These are phyloP conservation scores for Capitella teleta DNA, from an alignment of 1,140 invertebrate genomes.

Conservation along the genomic window DNA sequence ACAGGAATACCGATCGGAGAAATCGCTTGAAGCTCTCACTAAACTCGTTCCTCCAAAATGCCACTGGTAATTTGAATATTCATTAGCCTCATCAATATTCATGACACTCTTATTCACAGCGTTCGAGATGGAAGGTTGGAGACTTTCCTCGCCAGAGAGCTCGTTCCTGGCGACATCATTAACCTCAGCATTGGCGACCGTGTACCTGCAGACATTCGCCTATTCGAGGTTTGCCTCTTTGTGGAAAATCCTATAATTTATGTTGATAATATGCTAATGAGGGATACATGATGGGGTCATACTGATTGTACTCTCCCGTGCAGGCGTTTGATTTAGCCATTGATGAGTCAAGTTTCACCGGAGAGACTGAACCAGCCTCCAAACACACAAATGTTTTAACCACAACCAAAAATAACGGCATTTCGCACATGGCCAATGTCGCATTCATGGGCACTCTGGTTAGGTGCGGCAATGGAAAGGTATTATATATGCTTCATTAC, in stretches of 20 bases:
- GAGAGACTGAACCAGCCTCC: constrained; percentile 57
- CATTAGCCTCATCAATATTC: neutral
- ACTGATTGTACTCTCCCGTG: constrained; percentile 4
- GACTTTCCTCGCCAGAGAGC: constrained; percentile 80
- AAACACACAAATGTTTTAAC: constrained; percentile 36
- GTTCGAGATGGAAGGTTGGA: constrained; percentile 77
- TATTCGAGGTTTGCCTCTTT: constrained; percentile 61
- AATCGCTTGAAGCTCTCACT: constrained; percentile 95
- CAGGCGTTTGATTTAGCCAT: constrained; percentile 68
- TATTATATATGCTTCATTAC: constrained; percentile 26
- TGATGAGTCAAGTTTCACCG: constrained; percentile 98
- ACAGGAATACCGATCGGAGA: constrained; percentile 95
- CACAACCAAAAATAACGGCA: constrained; percentile 1
- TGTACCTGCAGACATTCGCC: constrained; percentile 87
- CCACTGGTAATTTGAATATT: constrained; percentile 40
- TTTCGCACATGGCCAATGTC: constrained; percentile 54
- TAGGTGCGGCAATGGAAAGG: constrained; percentile 90
- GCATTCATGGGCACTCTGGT: constrained; percentile 98
- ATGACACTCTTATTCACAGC: constrained; percentile 21
- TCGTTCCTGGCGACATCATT: constrained; percentile 97
- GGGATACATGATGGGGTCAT: neutral
- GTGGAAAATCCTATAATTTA: too few relatives aligned
- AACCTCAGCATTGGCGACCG: constrained; percentile 85
- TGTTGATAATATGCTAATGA: too few relatives aligned
- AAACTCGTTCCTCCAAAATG: constrained; percentile 77